Base-by-base conservation (phyloP, 2,797 vertebrate genomes). In the Lithobates sylvaticus region DNA sequence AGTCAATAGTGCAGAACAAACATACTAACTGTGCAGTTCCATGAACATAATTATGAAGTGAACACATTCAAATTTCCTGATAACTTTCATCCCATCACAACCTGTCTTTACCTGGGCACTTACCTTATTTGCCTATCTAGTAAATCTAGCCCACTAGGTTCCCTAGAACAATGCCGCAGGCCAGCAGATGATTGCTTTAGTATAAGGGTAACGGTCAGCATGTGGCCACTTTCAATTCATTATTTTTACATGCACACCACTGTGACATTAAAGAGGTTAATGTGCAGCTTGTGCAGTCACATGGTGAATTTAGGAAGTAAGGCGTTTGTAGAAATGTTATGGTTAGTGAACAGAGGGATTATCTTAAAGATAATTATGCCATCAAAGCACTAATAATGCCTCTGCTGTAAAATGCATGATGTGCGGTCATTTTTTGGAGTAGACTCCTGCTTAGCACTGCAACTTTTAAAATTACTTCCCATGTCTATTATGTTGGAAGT, bases 301-400 rank as follows among this genome's bases (percentile, higher is more conserved):
- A 82, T 58, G 67, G 68, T 81, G 80, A 78, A 71, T 64, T 61
- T 58, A 77, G 34, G 73, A 77, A 77, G 67, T 61, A 42, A 21
- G 61, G 34, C 82, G 77, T 67, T 64, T 71, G 80, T 86, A 78
- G 75, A 86, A 78, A 32, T 78, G 39, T 74, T 83, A 71, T 79
- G 81, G 81, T 83, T 87, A 29, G 54, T 83, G 86, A 83, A 69
- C 54, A 87, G 61, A 50, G 34, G 78, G 81, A 83, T 87, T 64
- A 83, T 87, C 27, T 83, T 71, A 75, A 72, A 73, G 81, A 75
- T 83, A 79, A 87, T 87, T 87, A 83, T 75, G 70, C 86, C 81
- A 29, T 74, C 80, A 76, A 73, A 84, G 86, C 81, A 78, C 32
- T 87, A 87, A 83, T 83, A 70, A 87, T 74, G 75, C 74, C 76